Evolutionary conservation across 2,888 invertebrate genomes (phyloP).

Genomic region (Lycia hirtaria): DNA sequence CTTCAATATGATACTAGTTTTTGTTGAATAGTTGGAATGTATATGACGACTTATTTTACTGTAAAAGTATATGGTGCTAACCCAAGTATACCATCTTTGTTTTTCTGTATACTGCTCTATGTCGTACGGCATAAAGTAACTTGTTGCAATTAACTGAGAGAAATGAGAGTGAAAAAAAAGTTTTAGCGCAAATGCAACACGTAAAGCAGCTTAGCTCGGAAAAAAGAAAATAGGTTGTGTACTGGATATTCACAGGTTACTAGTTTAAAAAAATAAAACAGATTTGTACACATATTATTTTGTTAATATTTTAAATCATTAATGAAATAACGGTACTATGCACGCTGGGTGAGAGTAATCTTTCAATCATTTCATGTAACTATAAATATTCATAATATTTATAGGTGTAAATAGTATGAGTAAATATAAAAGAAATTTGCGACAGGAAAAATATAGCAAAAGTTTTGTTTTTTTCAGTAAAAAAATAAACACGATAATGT

Average conservation of each 20-base stretch:
- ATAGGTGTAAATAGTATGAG: too few relatives aligned
- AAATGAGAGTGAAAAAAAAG: conserved; percentile 18
- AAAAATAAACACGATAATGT: too few relatives aligned
- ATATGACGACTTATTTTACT: too few relatives aligned
- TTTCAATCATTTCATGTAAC: too few relatives aligned
- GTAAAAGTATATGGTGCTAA: not conserved
- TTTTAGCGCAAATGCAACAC: conserved; percentile 49
- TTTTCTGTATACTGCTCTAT: conserved; percentile 13
- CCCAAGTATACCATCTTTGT: not conserved
- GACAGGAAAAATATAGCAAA: too few relatives aligned
- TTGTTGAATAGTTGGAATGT: not conserved
- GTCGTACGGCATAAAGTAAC: conserved; percentile 17
- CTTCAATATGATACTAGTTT: too few relatives aligned
- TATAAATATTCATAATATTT: too few relatives aligned
- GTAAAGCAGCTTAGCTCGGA: conserved; percentile 51
- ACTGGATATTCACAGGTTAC: conserved; percentile 19
- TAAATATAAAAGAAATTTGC: too few relatives aligned
- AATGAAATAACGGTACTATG: not conserved
- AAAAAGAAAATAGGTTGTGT: conserved; percentile 22
- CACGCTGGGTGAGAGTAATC: too few relatives aligned
- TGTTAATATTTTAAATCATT: not conserved
- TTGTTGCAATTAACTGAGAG: conserved; percentile 16
- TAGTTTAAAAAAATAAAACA: conserved; percentile 2
- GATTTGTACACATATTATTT: not conserved
- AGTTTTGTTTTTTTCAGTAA: too few relatives aligned